Conservation (phyloP, 1,140 invertebrate species). For the Drosophila eugracilis region DNA sequence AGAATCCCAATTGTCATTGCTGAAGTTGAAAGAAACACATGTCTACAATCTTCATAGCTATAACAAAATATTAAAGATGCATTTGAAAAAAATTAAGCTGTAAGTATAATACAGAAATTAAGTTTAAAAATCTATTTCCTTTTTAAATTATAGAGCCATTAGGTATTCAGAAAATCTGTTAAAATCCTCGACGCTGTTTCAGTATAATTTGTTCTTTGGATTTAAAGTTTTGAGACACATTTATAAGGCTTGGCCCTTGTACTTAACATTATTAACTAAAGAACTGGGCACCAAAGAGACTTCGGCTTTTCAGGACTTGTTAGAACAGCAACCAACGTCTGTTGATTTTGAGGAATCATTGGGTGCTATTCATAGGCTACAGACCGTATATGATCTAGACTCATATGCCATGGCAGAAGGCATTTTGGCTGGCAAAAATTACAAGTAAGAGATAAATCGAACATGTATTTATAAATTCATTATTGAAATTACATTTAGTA, state of each 20-base stretch:
- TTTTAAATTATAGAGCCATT: background rate
- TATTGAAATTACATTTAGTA: background rate
- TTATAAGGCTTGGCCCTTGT: constrained; percentile 20
- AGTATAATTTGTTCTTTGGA: background rate
- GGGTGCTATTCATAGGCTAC: constrained; percentile 13
- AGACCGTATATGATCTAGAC: constrained; percentile 19
- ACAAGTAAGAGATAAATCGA: constrained; percentile 3
- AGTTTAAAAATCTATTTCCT: background rate
- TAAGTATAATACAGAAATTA: background rate
- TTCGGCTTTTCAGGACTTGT: background rate
- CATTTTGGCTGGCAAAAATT: background rate
- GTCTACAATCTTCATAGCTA: constrained; percentile 27
- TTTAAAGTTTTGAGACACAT: constrained; percentile 18
- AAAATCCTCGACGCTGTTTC: background rate
- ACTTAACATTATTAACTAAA: constrained; percentile 2
- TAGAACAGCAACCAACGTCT: background rate
- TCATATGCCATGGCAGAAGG: constrained; percentile 6
- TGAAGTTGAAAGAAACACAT: constrained; percentile 1
- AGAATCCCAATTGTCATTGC: constrained; percentile 7
- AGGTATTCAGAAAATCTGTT: constrained; percentile 7
- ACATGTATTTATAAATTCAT: background rate
- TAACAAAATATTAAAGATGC: constrained; percentile 1
- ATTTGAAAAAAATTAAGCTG: background rate
- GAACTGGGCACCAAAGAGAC: constrained; percentile 4
- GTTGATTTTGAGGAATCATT: constrained; percentile 18